Percentiles rank a stretch among this genome's conserved stretches.
Evolutionary conservation across 2,888 invertebrate genomes (phyloP).

Genomic region (Tetranychus truncatus): DNA sequence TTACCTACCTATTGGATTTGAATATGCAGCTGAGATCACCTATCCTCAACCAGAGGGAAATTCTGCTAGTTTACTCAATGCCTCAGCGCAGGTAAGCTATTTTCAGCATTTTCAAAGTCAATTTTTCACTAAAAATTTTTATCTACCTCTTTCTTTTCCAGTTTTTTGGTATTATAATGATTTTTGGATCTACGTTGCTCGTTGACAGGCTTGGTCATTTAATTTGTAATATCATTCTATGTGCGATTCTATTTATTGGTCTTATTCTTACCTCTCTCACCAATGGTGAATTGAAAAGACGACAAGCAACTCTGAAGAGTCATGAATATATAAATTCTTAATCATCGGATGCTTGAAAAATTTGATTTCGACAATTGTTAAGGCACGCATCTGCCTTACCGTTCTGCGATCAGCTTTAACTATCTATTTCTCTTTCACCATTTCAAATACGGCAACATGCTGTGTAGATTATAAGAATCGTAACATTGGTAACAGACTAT

Average conservation of each 20-base stretch:
- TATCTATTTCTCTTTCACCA: too few relatives aligned
- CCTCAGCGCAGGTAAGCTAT: slow-evolving; percentile 43
- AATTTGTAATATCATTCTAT: slow-evolving; percentile 63
- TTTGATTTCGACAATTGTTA: too few relatives aligned
- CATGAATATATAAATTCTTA: neutral
- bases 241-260: slow-evolving; percentile 54
- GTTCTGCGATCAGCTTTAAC: too few relatives aligned
- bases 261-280: slow-evolving; percentile 46
- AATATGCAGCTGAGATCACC: slow-evolving; percentile 88
- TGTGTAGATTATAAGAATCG: too few relatives aligned
- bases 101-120: neutral
- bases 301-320: neutral
- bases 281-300: neutral
- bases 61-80: slow-evolving; percentile 82
- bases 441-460: too few relatives aligned
- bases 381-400: too few relatives aligned
- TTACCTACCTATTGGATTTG: slow-evolving; percentile 89
- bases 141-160: slow-evolving; percentile 8
- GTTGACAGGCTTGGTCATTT: slow-evolving; percentile 45
- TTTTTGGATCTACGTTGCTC: slow-evolving; percentile 35
- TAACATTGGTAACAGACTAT: too few relatives aligned
- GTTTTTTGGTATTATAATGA: slow-evolving; percentile 33
- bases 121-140: neutral
- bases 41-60: slow-evolving; percentile 96
- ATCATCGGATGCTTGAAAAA: too few relatives aligned